phyloP scores from a whole-genome alignment of 2,113 vertebrate species.

The Eidolon helvum region DNA sequence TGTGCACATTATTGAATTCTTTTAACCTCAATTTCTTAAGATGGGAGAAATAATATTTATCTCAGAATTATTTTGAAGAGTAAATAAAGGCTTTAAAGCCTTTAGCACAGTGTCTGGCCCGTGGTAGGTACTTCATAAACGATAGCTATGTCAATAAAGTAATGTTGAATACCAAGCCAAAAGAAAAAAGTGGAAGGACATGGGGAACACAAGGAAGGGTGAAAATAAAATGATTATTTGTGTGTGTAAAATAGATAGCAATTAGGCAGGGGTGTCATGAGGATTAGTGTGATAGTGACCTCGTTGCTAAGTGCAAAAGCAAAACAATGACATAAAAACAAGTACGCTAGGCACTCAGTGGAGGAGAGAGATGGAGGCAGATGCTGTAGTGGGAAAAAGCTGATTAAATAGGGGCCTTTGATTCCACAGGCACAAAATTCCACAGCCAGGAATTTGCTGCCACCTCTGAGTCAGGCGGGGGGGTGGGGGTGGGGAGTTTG shows the following conservation, averaged over 20 bases:
- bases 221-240: not conserved
- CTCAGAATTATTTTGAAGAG: not conserved
- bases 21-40: conserved; percentile 7
- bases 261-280: conserved; percentile 47
- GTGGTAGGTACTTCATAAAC: conserved; percentile 8
- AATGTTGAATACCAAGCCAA: not conserved
- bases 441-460: conserved; percentile 80
- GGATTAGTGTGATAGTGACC: conserved; percentile 57
- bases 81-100: conserved; percentile 14
- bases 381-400: not conserved
- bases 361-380: conserved; percentile 53
- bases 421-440: conserved; percentile 78
- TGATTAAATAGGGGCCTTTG: conserved; percentile 76
- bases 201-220: not conserved
- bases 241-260: not conserved
- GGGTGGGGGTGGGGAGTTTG: conserved; percentile 32
- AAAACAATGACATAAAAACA: conserved; percentile 67
- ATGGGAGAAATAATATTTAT: not conserved
- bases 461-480: conserved; percentile 79
- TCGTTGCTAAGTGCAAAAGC: conserved; percentile 74
- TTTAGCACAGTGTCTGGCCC: not conserved
- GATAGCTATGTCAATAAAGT: not conserved
- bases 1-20: not conserved
- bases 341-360: conserved; percentile 18
- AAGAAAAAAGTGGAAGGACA: not conserved